These are phyloP conservation scores for Drosophila rufa DNA, from an alignment of 1,140 invertebrate species.

Conservation along the genomic window DNA sequence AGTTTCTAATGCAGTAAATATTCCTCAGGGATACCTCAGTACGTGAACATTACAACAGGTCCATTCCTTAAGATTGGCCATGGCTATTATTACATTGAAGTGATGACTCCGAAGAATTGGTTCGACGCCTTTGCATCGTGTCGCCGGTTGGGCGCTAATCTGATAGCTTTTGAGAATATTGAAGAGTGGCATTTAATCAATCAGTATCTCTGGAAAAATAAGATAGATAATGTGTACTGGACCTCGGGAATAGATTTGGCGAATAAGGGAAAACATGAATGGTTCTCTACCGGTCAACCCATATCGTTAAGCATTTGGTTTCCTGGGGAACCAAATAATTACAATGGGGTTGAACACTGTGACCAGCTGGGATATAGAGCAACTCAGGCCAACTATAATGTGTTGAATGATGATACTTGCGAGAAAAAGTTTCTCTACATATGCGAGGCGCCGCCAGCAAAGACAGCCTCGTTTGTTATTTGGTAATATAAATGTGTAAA, in stretches of 20 bases:
- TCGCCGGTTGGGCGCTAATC: conserved; percentile 9
- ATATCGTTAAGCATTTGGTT: conserved; percentile 7
- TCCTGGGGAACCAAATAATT: conserved; percentile 20
- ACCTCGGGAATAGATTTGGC: conserved; percentile 23
- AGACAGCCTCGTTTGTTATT: conserved; percentile 1
- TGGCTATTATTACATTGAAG: not conserved
- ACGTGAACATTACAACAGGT: not conserved
- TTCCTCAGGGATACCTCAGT: not conserved
- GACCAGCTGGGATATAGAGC: not conserved
- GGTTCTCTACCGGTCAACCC: conserved; percentile 12
- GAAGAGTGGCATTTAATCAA: conserved; percentile 21
- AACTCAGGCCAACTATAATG: not conserved
- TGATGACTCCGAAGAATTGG: conserved; percentile 10
- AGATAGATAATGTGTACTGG: conserved; percentile 7
- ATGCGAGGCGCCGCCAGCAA: conserved; percentile 67
- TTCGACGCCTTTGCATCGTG: conserved; percentile 26
- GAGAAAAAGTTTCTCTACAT: conserved; percentile 65
- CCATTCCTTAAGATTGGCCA: not conserved
- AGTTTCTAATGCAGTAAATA: not conserved
- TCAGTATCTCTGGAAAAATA: conserved; percentile 5
- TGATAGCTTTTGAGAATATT: conserved; percentile 12
- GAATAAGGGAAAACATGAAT: conserved; percentile 1
- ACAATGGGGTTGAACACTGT: not conserved
- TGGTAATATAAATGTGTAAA: not conserved
- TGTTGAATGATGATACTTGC: conserved; percentile 22